phyloP scores from a whole-genome alignment of 2,113 vertebrate genomes.

The Cinclus mexicanus region DNA sequence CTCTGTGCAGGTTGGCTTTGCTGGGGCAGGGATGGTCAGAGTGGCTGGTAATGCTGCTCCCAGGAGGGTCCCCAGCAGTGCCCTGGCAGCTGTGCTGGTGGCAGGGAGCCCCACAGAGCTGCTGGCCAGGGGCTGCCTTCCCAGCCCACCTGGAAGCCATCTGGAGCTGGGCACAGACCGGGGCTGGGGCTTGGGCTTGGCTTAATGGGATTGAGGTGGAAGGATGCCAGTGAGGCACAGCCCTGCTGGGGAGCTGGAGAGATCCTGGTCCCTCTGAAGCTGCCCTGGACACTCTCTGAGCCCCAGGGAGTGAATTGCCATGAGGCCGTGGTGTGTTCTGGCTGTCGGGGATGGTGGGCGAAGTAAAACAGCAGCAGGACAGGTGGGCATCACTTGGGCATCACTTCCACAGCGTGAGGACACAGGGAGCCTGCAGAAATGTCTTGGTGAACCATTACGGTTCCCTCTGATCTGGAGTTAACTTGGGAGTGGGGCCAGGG shows the following conservation, averaged over 20 bases:
- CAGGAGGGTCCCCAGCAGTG: background rate
- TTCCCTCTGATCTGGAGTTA: background rate
- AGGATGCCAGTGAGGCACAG: background rate
- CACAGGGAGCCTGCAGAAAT: background rate
- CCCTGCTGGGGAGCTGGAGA: background rate
- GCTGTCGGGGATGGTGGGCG: background rate
- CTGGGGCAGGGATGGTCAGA: background rate
- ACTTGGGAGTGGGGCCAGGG: accelerated
- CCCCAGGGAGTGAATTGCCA: background rate
- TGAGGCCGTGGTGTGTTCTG: accelerated
- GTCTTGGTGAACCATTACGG: background rate
- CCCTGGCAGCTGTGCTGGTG: background rate
- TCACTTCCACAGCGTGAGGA: accelerated
- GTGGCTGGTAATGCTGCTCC: background rate
- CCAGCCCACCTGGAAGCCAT: background rate
- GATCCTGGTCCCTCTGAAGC: background rate
- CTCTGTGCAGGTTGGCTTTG: background rate
- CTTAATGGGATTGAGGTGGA: background rate
- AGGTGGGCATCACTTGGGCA: background rate
- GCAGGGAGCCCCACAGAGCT: background rate
- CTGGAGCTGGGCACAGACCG: background rate
- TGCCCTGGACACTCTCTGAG: background rate
- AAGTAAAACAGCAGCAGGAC: background rate
- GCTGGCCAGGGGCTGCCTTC: background rate
- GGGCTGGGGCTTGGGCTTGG: background rate